Base-by-base conservation (phyloP, 2,888 invertebrate genomes). In the Halocaridina rubra region DNA sequence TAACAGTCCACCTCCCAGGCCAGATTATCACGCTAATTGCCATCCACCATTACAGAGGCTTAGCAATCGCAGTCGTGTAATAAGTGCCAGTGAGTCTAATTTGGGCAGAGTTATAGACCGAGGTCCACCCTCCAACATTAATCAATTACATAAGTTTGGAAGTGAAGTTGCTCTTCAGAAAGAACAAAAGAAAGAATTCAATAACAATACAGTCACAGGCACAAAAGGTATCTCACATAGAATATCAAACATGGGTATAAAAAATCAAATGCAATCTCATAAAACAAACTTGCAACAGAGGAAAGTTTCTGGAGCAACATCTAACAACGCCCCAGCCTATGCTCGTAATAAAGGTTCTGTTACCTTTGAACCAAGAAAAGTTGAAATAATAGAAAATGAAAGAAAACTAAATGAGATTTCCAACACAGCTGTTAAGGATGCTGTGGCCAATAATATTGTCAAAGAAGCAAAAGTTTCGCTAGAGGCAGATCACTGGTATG, bases 71-170 rank as follows among this genome's bases (percentile, higher is more conserved):
- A 67, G 69, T 24, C 78, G 78, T 27, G 10, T 64, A 24, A 32
- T 78, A 7, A 78, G 78, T 78, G 30, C 78, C 4, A 81, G 81
- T 53, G 32, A 81, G 2, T 64, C 81, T 29, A 74, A 74, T 7
- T 29, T 75, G 24, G 1, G 24, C 30, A 13, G 3, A 22, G 19
- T 27, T 19, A 10, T 2, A 10, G 46, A 46, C 0, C 30, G 27
- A 67, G n/a, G 16, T 27, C 2, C 22, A 39, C 3, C 5, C 30
- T 10, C n/a, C 19, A 53, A 16, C 16, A 16, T n/a, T n/a, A 53
- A 8, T 24, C 39, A 13, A 59, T 22, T 78, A 27, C 78, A 67
- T 16, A 39, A 46, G 67, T 78, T 13, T 46, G 78, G 78, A 16
- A 78, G 78, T 27, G 67, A 46, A 0, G 8, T 53, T n/a, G 16